Evolutionary conservation across 2,797 vertebrate genomes (phyloP), one percentile per base, ranked within the genome.

Genomic region (Sebastes wilsoni): DNA sequence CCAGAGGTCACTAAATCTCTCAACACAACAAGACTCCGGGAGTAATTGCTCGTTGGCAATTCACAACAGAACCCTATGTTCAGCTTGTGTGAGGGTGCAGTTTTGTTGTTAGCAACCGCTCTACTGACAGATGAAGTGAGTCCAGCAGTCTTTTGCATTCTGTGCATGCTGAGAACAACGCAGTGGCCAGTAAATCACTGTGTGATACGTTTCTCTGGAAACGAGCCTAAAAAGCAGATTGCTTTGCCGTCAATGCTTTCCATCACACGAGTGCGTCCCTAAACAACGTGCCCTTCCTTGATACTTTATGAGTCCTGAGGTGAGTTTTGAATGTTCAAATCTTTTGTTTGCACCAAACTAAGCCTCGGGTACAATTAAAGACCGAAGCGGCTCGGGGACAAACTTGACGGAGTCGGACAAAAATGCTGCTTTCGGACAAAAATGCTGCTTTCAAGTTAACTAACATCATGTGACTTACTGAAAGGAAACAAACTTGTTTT

Each of bases 191-290:
- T 73, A 76, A 84, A 70, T 78, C 75, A 56, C 16, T 22, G 2
- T 65, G 4, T 13, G 10, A 32, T 38, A 18, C 8, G 18, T 58
- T 56, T 30, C 8, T 5, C 52, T 68, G 70, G 76, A 62, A 56
- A 55, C 1, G 0, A 67, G 64, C 66, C 78, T n/a, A 49, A 36
- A n/a, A 42, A 20, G 62, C 52, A 23, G 72, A 72, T 69, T 70
- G 46, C 62, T 65, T 36, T 65, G 34, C 72, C 27, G 52, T 76
- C 72, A 61, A 64, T n/a, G n/a, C 46, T 73, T 23, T 80, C 58
- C 27, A 56, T 80, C 49, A 64, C 23, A 22, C 4, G 10, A 75
- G 56, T 3, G 3, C 27, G 1, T 36, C 28, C 6, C 49, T 52
- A 0, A 0, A 69, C 66, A 69, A 64, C 25, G 20, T 54, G 12